Percentiles rank a stretch among this genome's conserved stretches.
These are phyloP conservation scores for Andrena cerasifolii DNA, from an alignment of 1,140 invertebrate species.

Conservation along the genomic window DNA sequence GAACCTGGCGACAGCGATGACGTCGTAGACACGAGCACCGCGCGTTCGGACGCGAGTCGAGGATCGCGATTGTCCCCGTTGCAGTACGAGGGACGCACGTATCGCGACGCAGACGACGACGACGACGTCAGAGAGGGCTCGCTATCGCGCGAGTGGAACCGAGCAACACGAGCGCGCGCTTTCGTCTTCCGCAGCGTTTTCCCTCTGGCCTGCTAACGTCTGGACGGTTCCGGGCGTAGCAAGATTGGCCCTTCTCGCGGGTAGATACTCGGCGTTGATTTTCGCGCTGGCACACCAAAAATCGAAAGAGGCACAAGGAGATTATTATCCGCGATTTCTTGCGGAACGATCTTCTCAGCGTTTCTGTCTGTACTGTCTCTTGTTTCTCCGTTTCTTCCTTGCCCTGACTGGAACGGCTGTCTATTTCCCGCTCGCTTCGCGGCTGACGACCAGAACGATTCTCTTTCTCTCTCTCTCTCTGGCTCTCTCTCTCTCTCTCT, in stretches of 20 bases:
- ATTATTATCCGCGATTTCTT: conserved; percentile 37
- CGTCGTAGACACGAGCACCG: conserved; percentile 41
- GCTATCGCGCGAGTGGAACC: conserved; percentile 23
- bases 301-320: conserved; percentile 35
- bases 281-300: conserved; percentile 47
- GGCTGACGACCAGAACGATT: conserved; percentile 41
- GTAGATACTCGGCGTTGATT: conserved; percentile 43
- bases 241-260: conserved; percentile 32
- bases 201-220: not conserved
- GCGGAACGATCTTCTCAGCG: conserved; percentile 42
- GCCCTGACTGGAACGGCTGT: conserved; percentile 7
- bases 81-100: conserved; percentile 15
- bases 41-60: conserved; percentile 19
- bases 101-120: not conserved
- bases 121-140: conserved; percentile 12
- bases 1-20: conserved; percentile 9
- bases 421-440: conserved; percentile 50
- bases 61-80: conserved; percentile 2
- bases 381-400: conserved; percentile 52
- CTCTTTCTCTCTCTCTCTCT: too few relatives aligned
- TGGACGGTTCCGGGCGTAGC: conserved; percentile 1
- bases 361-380: conserved; percentile 46
- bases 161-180: conserved; percentile 41
- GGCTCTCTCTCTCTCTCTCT: too few relatives aligned
- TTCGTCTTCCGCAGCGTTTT: conserved; percentile 33